Evolutionary conservation across 2,113 vertebrate species (phyloP).

Genomic region (Thalassarche chlororhynchos): DNA sequence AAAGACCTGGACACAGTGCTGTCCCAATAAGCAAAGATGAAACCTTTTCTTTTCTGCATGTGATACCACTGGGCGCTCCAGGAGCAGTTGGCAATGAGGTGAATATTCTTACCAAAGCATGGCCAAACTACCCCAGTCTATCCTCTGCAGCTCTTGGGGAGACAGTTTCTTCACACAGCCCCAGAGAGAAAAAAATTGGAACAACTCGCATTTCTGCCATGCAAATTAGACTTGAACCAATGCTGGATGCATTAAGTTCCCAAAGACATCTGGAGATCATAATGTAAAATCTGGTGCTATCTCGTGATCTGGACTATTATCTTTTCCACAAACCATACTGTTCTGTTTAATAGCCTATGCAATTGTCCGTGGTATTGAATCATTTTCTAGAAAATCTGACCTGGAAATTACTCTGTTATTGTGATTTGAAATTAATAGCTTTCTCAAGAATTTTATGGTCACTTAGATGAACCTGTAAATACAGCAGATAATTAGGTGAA

Average conservation of each 20-base stretch:
- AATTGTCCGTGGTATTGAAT: background rate
- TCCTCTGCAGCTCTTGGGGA: background rate
- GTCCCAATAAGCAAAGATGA: background rate
- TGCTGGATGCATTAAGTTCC: conserved; percentile 16
- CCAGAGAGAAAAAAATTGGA: background rate
- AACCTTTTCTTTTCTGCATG: background rate
- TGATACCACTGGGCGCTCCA: background rate
- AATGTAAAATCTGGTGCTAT: conserved; percentile 1
- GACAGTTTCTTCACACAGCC: background rate
- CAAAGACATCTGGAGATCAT: conserved; percentile 38
- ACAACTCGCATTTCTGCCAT: background rate
- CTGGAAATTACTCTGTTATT: conserved; percentile 25
- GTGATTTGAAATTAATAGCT: conserved; percentile 38
- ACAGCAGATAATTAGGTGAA: conserved; percentile 33
- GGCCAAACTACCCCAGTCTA: background rate
- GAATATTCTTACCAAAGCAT: background rate
- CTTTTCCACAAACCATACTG: background rate
- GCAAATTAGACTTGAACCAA: conserved; percentile 11
- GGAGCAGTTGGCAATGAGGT: background rate
- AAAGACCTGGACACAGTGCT: background rate
- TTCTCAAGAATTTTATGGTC: conserved; percentile 21
- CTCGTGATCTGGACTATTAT: conserved; percentile 16
- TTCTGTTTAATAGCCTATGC: background rate
- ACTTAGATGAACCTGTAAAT: conserved; percentile 46
- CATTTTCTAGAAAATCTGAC: background rate